Conservation (phyloP, 2,113 vertebrate genomes). For the Chamaea fasciata region DNA sequence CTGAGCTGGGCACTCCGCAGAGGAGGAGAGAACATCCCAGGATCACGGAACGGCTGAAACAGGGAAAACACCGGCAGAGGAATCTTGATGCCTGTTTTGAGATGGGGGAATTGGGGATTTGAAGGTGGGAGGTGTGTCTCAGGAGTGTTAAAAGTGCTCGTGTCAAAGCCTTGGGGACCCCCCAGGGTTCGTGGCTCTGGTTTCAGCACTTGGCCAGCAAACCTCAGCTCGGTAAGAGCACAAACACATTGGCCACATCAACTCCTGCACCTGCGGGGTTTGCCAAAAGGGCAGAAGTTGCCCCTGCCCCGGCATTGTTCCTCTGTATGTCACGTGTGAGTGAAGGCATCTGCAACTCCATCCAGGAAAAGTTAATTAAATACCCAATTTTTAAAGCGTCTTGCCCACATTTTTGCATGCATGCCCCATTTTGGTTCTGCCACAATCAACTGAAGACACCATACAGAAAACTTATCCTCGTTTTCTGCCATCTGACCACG, state of each 20-base stretch:
- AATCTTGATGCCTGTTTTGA: background rate
- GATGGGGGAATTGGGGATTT: background rate
- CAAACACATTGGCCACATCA: background rate
- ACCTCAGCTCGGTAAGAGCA: accelerated
- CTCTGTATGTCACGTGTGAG: accelerated
- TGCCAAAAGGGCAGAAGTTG: background rate
- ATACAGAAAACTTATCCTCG: background rate
- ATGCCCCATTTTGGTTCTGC: background rate
- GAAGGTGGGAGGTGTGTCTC: background rate
- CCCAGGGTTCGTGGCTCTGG: background rate
- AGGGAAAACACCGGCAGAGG: background rate
- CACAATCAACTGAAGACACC: background rate
- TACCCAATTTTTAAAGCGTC: accelerated
- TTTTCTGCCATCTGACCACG: background rate
- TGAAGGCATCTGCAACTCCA: background rate
- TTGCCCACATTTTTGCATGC: background rate
- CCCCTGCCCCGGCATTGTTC: background rate
- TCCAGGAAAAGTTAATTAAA: background rate
- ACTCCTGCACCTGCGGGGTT: background rate
- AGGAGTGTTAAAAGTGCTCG: accelerated
- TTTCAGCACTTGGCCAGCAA: background rate
- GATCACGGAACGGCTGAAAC: background rate
- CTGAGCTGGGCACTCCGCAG: background rate
- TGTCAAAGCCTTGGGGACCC: background rate
- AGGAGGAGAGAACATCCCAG: background rate